Base-by-base conservation (phyloP, 1,140 invertebrate genomes). In the Bombus difficillimus region DNA sequence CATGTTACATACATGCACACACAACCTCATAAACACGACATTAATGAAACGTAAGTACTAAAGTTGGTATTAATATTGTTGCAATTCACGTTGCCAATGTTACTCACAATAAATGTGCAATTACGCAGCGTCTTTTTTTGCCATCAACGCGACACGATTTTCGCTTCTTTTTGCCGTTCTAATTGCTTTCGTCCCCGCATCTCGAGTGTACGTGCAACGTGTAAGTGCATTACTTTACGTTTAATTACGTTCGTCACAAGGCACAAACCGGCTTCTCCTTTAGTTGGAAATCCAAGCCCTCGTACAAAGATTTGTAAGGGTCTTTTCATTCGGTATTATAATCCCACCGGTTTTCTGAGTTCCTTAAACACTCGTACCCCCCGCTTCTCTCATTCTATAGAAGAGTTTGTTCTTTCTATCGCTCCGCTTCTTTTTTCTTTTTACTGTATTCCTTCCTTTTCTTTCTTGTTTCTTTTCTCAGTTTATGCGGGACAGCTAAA, bases 171-270 rank as follows among this genome's bases (percentile, higher is more conserved):
- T 59, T 32, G 22, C 1, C 9, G 8, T 53, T 72, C 43, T 81
- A 72, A 81, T 81, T 81, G 53, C 47, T 43, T 53, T 47, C 74
- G 37, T n/a, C 28, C 4, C 37, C 39, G 59, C 41, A 4, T 25
- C n/a, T 79, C 39, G 18, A 25, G 28, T 28, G 22, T 15, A 39
- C 18, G 28, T n/a, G 22, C 28, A 66, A 34, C 37, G 43, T 22
- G 28, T 12, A n/a, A 64, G 39, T n/a, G 59, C 68, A 37, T 22
- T 41, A 37, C 68, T 72, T 81, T 39, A 41, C 68, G 32, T 41
- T 72, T 28, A 72, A 81, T 81, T 81, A 72, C 34, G n/a, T 72
- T 41, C 68, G 39, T 68, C 41, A 13, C 28, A 8, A 32, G 28
- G 5, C 53, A 13, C 3, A 18, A 72, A 81, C 68, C 37, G 79